A percentile compares a stretch with the other conserved stretches of the same genome.
Conservation (phyloP, 2,797 vertebrate species). For the Coregonus suidteri region DNA sequence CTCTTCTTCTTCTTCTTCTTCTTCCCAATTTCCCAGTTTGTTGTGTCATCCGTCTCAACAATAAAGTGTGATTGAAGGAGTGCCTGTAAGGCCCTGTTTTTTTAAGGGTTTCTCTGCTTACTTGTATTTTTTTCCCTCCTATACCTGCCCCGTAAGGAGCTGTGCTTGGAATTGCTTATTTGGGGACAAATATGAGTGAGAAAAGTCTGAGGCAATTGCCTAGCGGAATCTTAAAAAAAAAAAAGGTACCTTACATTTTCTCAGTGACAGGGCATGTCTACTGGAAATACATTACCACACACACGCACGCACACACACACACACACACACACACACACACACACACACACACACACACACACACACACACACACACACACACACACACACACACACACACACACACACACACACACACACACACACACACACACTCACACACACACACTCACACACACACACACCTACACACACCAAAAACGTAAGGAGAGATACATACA, state of each 20-base stretch:
- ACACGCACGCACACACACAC: too few species aligned
- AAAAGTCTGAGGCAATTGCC: not conserved
- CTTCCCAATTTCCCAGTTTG: slow-evolving; percentile 34
- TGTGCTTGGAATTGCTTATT: not conserved
- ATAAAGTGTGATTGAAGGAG: slow-evolving; percentile 50
- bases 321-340: not conserved
- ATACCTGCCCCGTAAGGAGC: not conserved
- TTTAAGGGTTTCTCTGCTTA: slow-evolving; percentile 21
- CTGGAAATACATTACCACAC: too few species aligned
- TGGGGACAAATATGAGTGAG: not conserved
- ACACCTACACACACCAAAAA: not conserved
- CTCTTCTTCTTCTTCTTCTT: slow-evolving; percentile 15
- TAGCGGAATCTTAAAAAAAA: not conserved
- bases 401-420: too few species aligned
- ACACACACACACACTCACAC: too few species aligned
- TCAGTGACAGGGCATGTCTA: not conserved
- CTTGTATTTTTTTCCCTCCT: slow-evolving; percentile 15
- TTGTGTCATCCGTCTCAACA: slow-evolving; percentile 49
- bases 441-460: too few species aligned
- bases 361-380: not conserved
- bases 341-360: not conserved
- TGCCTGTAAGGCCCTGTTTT: slow-evolving; percentile 27
- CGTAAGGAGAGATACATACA: not conserved
- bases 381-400: too few species aligned
- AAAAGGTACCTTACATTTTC: not conserved